Percentiles rank a stretch among this genome's conserved stretches.
These are phyloP conservation scores for Microchrysa polita DNA, from an alignment of 2,888 invertebrate genomes.

Conservation along the genomic window DNA sequence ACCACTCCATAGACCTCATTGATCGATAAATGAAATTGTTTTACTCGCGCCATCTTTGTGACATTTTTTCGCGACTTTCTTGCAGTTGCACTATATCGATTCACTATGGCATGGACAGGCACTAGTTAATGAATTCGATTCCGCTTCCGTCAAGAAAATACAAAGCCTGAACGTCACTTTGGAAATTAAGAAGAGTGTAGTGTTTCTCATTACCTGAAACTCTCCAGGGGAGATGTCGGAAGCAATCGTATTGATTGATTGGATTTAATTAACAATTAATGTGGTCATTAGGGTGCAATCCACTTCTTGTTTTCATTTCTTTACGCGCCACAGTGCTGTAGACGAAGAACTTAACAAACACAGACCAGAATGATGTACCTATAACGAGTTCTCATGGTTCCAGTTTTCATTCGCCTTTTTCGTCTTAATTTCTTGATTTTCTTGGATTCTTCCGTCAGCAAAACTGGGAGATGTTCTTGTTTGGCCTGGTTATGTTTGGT, in stretches of 20 bases:
- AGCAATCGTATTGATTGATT: slow-evolving; percentile 47
- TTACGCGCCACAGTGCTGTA: not conserved
- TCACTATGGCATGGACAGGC: no score
- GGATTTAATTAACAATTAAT: slow-evolving; percentile 50
- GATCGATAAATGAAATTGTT: slow-evolving; percentile 8
- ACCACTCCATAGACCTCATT: no score
- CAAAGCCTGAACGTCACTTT: not conserved
- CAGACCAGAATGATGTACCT: slow-evolving; percentile 27
- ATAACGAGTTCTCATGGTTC: slow-evolving; percentile 48
- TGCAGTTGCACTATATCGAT: slow-evolving; percentile 25
- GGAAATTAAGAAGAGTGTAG: slow-evolving; percentile 28
- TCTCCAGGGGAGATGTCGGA: slow-evolving; percentile 37
- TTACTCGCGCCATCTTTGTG: slow-evolving; percentile 26
- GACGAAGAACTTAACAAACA: slow-evolving; percentile 4
- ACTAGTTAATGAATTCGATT: slow-evolving; percentile 9
- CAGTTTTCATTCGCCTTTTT: slow-evolving; percentile 37
- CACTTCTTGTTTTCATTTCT: slow-evolving; percentile 37
- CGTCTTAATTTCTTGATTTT: not conserved
- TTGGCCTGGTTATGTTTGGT: slow-evolving; percentile 29
- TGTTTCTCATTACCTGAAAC: slow-evolving; percentile 18
- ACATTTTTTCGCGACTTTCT: slow-evolving; percentile 25
- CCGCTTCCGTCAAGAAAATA: slow-evolving; percentile 6
- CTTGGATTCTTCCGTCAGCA: slow-evolving; percentile 23
- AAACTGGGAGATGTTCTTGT: slow-evolving; percentile 14
- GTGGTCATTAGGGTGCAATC: slow-evolving; percentile 46